These are phyloP conservation scores for Alsophila aescularia DNA, from an alignment of 2,888 invertebrate genomes.

Conservation along the genomic window DNA sequence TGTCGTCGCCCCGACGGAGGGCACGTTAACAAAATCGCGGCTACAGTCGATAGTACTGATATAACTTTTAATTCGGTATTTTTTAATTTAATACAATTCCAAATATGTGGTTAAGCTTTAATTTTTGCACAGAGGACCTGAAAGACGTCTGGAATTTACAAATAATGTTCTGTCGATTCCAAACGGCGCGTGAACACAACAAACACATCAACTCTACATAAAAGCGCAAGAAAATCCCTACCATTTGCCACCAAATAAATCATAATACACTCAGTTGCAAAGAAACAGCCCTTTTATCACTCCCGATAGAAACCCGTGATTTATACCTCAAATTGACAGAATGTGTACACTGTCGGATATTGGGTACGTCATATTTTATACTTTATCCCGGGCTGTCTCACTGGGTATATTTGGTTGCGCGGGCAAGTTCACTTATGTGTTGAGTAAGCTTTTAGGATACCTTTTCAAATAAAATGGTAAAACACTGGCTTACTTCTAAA, in stretches of 20 bases:
- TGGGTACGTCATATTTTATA: conserved; percentile 57
- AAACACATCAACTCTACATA: conserved; percentile 1
- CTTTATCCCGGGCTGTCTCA: conserved; percentile 43
- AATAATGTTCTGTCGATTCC: not conserved
- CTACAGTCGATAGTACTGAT: no score
- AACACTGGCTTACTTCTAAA: no score
- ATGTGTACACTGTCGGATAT: conserved; percentile 43
- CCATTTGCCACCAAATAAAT: conserved; percentile 35
- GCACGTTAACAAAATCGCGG: no score
- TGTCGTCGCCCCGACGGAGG: no score
- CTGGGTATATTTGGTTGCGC: conserved; percentile 9
- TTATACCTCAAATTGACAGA: conserved; percentile 53
- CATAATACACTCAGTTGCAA: conserved; percentile 38
- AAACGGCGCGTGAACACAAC: not conserved
- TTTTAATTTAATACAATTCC: no score
- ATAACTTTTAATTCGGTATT: no score
- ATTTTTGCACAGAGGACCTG: no score
- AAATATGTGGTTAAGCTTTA: not conserved
- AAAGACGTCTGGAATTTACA: no score
- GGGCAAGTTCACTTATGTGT: conserved; percentile 23
- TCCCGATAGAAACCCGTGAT: conserved; percentile 47
- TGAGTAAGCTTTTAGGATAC: not conserved
- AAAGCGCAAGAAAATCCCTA: conserved; percentile 8
- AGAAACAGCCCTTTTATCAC: conserved; percentile 44
- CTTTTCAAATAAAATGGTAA: no score